Conservation (phyloP, 2,888 invertebrate species). For the Smittia aterrima region DNA sequence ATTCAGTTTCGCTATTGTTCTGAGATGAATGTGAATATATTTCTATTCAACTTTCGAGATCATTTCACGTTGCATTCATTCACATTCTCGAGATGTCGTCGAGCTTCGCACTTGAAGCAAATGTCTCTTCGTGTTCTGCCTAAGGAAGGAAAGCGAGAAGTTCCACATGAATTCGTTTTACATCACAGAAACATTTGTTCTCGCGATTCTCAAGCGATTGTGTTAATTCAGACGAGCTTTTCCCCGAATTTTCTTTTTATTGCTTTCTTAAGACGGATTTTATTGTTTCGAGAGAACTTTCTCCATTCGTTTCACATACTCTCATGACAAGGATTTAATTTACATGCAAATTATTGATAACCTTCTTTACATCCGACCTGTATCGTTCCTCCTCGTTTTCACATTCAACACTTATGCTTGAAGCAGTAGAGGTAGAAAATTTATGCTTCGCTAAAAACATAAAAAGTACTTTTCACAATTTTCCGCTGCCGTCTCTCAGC, state of each 20-base stretch:
- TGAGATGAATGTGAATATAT: neutral
- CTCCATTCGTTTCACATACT: slow-evolving; percentile 1
- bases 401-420: neutral
- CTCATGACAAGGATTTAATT: slow-evolving; percentile 23
- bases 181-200: slow-evolving; percentile 21
- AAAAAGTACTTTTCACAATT: neutral
- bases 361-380: neutral
- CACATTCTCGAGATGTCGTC: neutral
- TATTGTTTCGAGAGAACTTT: neutral
- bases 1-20: neutral
- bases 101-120: slow-evolving; percentile 15
- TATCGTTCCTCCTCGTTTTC: neutral
- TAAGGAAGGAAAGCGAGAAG: no score
- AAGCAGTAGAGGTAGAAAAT: neutral
- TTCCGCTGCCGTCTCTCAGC: no score
- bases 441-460: neutral
- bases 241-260: neutral
- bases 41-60: neutral
- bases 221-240: neutral
- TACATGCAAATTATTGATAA: slow-evolving; percentile 18
- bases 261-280: neutral
- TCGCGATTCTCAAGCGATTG: slow-evolving; percentile 9
- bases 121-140: neutral
- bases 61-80: neutral
- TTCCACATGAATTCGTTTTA: slow-evolving; percentile 14